These are phyloP conservation scores for Drosophila anceps DNA, from an alignment of 2,888 invertebrate genomes.

Conservation along the genomic window DNA sequence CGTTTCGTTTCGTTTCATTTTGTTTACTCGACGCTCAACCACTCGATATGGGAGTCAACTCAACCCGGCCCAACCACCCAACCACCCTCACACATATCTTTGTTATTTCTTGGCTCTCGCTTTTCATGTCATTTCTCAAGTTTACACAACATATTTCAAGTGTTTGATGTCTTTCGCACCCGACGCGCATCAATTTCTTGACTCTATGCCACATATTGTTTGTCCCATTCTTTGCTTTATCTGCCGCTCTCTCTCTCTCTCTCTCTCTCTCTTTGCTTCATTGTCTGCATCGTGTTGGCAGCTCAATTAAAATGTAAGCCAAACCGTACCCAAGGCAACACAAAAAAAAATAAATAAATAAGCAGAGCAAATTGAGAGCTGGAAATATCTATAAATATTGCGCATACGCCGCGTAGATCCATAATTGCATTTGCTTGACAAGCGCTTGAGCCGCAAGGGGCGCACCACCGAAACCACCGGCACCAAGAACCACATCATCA, in stretches of 20 bases:
- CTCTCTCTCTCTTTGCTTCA: background rate
- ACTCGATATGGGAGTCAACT: constrained; percentile 10
- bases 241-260: background rate
- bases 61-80: background rate
- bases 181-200: constrained; percentile 74
- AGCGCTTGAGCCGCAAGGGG: constrained; percentile 29
- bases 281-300: constrained; percentile 21
- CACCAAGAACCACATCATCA: background rate
- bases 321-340: constrained; percentile 30
- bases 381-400: constrained; percentile 58
- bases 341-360: background rate
- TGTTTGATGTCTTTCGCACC: constrained; percentile 77
- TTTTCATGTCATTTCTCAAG: constrained; percentile 76
- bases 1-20: constrained; percentile 45
- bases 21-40: constrained; percentile 49
- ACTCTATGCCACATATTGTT: constrained; percentile 34
- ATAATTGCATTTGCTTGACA: constrained; percentile 73
- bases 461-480: background rate
- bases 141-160: constrained; percentile 79
- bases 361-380: constrained; percentile 12
- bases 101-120: constrained; percentile 51
- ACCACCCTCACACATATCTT: constrained; percentile 18
- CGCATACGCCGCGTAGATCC: constrained; percentile 69
- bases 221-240: background rate
- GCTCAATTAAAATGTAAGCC: constrained; percentile 73